Conservation (phyloP, 2,888 invertebrate genomes). For the Oscheius sp. region DNA sequence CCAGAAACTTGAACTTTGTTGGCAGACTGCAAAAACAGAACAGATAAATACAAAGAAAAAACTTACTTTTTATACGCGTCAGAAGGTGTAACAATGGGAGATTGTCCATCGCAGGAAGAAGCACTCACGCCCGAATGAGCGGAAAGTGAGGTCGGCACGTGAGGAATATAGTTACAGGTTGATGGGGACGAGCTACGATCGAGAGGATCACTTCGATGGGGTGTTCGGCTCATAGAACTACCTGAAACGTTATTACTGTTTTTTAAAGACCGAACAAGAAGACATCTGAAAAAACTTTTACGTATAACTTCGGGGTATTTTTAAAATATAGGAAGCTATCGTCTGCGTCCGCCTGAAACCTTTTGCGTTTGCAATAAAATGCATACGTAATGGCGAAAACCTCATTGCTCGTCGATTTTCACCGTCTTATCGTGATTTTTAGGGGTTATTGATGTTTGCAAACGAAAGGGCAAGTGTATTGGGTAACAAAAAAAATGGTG, state of each 20-base stretch:
- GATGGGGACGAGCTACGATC: slow-evolving; percentile 9
- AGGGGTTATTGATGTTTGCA: too few relatives aligned
- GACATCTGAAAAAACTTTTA: too few relatives aligned
- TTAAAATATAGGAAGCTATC: too few relatives aligned
- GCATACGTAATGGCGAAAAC: too few relatives aligned
- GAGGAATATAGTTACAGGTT: not conserved
- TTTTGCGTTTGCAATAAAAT: too few relatives aligned
- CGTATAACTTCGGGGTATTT: too few relatives aligned
- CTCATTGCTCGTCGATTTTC: too few relatives aligned
- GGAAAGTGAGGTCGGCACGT: slow-evolving; percentile 11
- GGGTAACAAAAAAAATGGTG: too few relatives aligned
- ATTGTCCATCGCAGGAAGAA: not conserved
- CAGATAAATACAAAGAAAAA: not conserved
- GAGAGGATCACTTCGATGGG: slow-evolving; percentile 9
- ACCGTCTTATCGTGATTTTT: too few relatives aligned
- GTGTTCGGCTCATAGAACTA: slow-evolving; percentile 14
- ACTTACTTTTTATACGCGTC: slow-evolving; percentile 10
- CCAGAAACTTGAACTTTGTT: slow-evolving; percentile 53
- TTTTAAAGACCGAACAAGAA: too few relatives aligned
- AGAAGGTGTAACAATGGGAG: slow-evolving; percentile 1
- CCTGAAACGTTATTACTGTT: not conserved
- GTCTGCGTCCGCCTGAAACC: too few relatives aligned
- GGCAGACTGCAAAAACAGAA: not conserved
- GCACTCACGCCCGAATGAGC: not conserved
- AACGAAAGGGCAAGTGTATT: too few relatives aligned